phyloP scores from a whole-genome alignment of 2,888 invertebrate species.

The Trichogramma evanescens region DNA sequence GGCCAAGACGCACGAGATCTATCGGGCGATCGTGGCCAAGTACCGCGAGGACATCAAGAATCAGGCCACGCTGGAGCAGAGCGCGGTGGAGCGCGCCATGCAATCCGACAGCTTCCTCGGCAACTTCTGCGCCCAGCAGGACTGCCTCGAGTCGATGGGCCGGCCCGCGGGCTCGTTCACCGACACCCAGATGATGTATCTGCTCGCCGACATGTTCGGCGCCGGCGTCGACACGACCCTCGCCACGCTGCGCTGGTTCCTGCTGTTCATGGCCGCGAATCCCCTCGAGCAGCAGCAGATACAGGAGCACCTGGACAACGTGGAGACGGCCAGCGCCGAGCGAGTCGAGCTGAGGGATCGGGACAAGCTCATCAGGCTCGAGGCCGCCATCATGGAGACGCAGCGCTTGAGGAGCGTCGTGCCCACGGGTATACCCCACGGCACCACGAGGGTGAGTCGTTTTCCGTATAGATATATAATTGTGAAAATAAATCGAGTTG shows the following conservation, averaged over 20 bases:
- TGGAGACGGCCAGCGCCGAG: not conserved
- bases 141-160: slow-evolving; percentile 45
- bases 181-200: slow-evolving; percentile 63
- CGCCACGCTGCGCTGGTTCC: slow-evolving; percentile 73
- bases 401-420: slow-evolving; percentile 74
- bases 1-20: slow-evolving; percentile 64
- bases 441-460: slow-evolving; percentile 52
- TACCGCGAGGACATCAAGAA: slow-evolving; percentile 46
- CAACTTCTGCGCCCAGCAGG: slow-evolving; percentile 59
- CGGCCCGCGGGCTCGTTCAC: slow-evolving; percentile 52
- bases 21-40: slow-evolving; percentile 56
- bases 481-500: not conserved
- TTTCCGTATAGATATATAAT: not conserved
- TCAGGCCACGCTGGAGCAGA: slow-evolving; percentile 30
- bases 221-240: slow-evolving; percentile 81
- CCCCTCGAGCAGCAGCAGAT: slow-evolving; percentile 60
- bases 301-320: slow-evolving; percentile 52
- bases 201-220: slow-evolving; percentile 77
- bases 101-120: slow-evolving; percentile 54
- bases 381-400: slow-evolving; percentile 72
- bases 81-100: too few relatives aligned
- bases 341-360: slow-evolving; percentile 50
- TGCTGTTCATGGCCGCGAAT: slow-evolving; percentile 68
- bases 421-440: slow-evolving; percentile 81
- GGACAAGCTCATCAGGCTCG: slow-evolving; percentile 53